Base-by-base conservation (phyloP, 2,888 invertebrate genomes). In the Graphium colonna region DNA sequence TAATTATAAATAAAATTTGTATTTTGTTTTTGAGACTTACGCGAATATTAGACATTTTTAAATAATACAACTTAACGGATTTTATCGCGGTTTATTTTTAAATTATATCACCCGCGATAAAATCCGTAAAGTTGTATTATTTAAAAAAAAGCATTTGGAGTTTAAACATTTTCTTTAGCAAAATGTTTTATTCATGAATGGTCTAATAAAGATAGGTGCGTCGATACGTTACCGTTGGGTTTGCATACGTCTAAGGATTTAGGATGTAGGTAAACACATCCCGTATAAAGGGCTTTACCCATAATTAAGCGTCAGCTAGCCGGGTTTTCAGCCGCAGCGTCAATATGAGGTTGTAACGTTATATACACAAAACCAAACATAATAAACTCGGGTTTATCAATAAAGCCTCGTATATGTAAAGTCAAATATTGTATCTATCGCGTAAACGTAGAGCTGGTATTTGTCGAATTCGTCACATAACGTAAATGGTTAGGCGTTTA, bases 171-270 rank as follows among this genome's bases (percentile, higher is more conserved):
- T 3, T 33, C 33, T 10, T 33, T 33, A 10, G 8, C 2, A 10
- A n/a, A 15, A 43, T 38, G 17, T 17, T 44, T 51, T 17, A 45
- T 45, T 39, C 51, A 31, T 51, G 10, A 44, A 12, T 45, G 13
- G 18, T 13, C 17, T 40, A 13, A 52, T 46, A 52, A 18, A 41
- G 33, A 52, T 40, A 46, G 44, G 41, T 21, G 41, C 17, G 13
- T 18, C 44, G 33, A 52, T 21, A 41, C 40, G n/a, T 46, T 39
- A 15, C 36, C 12, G 28, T 36, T 33, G 10, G 31, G 40, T 54
- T 54, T 54, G 54, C 49, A 50, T 50, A 54, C 41, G 50, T 50
- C 45, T 50, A 39, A 45, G 50, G 41, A 50, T 50, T 45, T 46
- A 10, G 54, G 54, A 36, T 50, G 39, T 54, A 38, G 18, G 54